phyloP scores from a whole-genome alignment of 2,113 vertebrate genomes.

The Bufo gargarizans region DNA sequence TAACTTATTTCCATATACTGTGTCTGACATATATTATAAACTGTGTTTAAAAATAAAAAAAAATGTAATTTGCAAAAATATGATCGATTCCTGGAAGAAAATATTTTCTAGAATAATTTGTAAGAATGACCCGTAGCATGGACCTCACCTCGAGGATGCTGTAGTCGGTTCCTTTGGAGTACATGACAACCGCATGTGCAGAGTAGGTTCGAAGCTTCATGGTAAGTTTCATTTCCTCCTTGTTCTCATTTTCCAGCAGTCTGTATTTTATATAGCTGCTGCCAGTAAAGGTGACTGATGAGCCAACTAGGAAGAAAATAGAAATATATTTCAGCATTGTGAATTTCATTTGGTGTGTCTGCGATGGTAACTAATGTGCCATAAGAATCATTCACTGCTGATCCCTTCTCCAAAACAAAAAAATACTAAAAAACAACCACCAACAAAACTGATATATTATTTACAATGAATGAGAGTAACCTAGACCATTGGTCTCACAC shows the following conservation, averaged over 20 bases:
- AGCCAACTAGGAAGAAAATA: constrained; percentile 67
- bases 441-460: not conserved
- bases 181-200: constrained; percentile 91
- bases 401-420: not conserved
- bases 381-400: constrained; percentile 25
- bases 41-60: not conserved
- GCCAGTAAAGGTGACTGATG: constrained; percentile 89
- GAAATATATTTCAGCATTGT: constrained; percentile 5
- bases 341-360: constrained; percentile 6
- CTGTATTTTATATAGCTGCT: constrained; percentile 91
- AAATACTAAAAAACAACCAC: not conserved
- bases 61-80: not conserved
- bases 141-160: constrained; percentile 90
- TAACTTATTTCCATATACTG: too few relatives aligned
- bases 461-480: not conserved
- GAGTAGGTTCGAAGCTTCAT: constrained; percentile 89
- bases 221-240: constrained; percentile 92
- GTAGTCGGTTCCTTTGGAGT: constrained; percentile 94
- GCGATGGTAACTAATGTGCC: constrained; percentile 40
- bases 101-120: too few relatives aligned
- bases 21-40: too few relatives aligned
- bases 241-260: constrained; percentile 92
- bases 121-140: not conserved
- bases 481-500: not conserved
- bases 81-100: not conserved